Base-by-base conservation (phyloP, 2,888 invertebrate genomes). In the Coelinius sp. region DNA sequence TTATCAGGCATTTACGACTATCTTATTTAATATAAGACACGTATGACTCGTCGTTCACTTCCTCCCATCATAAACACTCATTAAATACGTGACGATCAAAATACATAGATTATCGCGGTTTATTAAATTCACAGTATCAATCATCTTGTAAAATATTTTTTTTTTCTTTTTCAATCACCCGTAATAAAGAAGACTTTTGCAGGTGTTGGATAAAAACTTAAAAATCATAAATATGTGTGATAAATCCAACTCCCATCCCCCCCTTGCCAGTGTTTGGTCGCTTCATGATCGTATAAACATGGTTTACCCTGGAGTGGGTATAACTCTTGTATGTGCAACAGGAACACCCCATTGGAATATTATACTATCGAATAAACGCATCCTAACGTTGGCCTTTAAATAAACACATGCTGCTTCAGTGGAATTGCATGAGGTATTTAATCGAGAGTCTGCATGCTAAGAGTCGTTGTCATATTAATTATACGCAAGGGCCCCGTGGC, bases 391-490 rank as follows among this genome's bases (percentile, higher is more conserved):
- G n/a, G 52, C 20, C 49, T 66, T 66, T 66, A 52, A 66, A 66
- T 67, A 67, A 24, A 56, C 53, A 24, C 49, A 63, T 63, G 63
- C 44, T 35, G 62, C 35, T 17, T 31, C 22, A 24, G 24, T 17
- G 52, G 38, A 38, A 31, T 62, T 56, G 49, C 56, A 53, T 20
- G 44, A 62, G 35, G 59, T 52, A 52, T 53, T 70, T 65, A 70
- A 70, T 70, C 70, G 70, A 65, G 56, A 65, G 56, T 65, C 53
- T 65, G 35, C 70, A 56, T 35, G 31, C 59, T 35, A 24, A 53
- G 20, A 70, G 70, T 70, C 65, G 64, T 56, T 56, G 46, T 44
- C 35, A 70, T 70, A 70, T 70, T 70, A 70, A 70, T 70, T 70
- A 70, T 70, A 56, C 65, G 56, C 41, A 59, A 65, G 64, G 44